These are phyloP conservation scores for Microcebus tavaratra DNA, from an alignment of 2,113 vertebrate genomes.

Conservation along the genomic window DNA sequence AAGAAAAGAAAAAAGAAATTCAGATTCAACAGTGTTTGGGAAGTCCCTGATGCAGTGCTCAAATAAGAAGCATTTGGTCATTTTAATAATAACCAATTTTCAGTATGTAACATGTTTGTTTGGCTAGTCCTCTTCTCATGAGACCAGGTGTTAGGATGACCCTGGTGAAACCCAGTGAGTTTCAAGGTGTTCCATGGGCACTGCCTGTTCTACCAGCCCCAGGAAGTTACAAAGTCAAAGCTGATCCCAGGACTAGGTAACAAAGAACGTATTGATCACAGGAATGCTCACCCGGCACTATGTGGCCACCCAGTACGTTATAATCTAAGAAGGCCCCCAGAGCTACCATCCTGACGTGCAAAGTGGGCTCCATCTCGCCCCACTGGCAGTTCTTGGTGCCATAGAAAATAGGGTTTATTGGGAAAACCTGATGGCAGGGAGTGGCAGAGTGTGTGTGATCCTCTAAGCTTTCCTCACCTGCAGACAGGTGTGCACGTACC, in stretches of 20 bases:
- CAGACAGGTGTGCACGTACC: background rate
- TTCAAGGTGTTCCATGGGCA: accelerated
- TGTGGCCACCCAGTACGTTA: background rate
- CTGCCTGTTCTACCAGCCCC: background rate
- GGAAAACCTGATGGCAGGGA: background rate
- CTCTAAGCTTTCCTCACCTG: no score
- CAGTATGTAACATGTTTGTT: background rate
- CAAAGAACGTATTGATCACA: background rate
- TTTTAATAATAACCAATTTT: background rate
- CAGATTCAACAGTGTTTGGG: no score
- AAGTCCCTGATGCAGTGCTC: background rate
- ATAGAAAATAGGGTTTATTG: background rate
- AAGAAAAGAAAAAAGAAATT: background rate
- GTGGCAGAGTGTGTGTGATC: accelerated
- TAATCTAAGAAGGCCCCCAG: background rate
- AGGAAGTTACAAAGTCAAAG: background rate
- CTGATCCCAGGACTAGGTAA: background rate
- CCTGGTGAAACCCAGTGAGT: background rate
- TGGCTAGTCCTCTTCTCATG: background rate
- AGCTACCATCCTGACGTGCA: background rate
- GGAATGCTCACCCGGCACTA: background rate
- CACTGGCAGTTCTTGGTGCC: background rate
- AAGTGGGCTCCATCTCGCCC: background rate
- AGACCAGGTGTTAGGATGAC: background rate
- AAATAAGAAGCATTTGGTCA: background rate